Conservation (phyloP, 2,888 invertebrate genomes). For the Myathropa florea region DNA sequence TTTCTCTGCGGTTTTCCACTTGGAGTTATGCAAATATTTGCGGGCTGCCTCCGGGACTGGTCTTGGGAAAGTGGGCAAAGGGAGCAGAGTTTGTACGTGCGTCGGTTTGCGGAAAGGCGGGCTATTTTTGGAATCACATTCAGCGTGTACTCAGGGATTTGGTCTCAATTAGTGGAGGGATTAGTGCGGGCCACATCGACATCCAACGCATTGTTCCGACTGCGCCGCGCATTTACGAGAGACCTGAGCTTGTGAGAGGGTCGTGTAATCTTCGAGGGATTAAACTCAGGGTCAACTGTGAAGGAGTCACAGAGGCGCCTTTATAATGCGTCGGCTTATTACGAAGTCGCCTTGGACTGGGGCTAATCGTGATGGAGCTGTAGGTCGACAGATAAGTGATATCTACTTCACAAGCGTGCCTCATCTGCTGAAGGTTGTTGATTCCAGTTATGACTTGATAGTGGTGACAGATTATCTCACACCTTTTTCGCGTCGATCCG, state of each 20-base stretch:
- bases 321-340: too few relatives aligned
- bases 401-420: background rate
- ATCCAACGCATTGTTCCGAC: background rate
- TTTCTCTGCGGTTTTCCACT: slow-evolving; percentile 31
- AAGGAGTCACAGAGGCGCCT: background rate
- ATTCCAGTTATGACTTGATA: background rate
- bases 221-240: too few relatives aligned
- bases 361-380: background rate
- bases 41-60: background rate
- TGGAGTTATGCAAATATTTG: slow-evolving; percentile 50
- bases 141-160: background rate
- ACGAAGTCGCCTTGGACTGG: background rate
- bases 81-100: background rate
- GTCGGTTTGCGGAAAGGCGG: background rate
- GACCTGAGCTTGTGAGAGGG: too few relatives aligned
- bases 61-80: background rate
- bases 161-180: background rate
- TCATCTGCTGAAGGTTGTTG: background rate
- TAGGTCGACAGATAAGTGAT: background rate
- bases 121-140: background rate
- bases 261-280: background rate
- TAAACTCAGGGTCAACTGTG: background rate
- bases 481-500: background rate
- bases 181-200: background rate
- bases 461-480: background rate